These are phyloP conservation scores for Gopherus evgoodei DNA, from an alignment of 2,113 vertebrate genomes.

Conservation along the genomic window DNA sequence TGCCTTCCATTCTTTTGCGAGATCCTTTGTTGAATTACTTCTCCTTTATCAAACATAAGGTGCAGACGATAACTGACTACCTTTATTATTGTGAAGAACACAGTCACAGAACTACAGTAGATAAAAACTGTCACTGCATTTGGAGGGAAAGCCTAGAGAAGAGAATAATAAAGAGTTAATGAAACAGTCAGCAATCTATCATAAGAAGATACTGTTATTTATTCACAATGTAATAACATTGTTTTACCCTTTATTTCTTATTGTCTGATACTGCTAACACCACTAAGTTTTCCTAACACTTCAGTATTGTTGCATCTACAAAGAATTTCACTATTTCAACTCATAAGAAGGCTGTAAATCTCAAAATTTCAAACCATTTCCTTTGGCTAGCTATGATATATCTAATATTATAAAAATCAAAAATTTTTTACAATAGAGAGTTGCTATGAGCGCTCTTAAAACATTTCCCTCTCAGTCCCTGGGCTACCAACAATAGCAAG, in stretches of 20 bases:
- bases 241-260: not conserved
- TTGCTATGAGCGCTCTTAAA: not conserved
- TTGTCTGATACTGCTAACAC: not conserved
- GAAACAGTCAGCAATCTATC: not conserved
- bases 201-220: not conserved
- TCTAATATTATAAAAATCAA: not conserved
- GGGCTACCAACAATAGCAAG: not conserved
- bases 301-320: not conserved
- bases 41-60: conserved; percentile 93
- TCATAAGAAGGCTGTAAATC: not conserved
- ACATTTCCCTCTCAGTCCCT: not conserved
- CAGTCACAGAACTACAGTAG: conserved; percentile 91
- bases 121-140: conserved; percentile 88
- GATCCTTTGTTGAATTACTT: conserved; percentile 84
- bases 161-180: conserved; percentile 34
- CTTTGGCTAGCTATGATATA: not conserved
- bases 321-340: not conserved
- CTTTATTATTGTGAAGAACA: conserved; percentile 94
- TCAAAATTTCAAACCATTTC: not conserved
- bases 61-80: conserved; percentile 93
- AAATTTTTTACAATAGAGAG: not conserved
- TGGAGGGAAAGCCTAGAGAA: conserved; percentile 89
- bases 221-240: not conserved
- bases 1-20: conserved; percentile 80
- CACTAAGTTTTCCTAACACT: not conserved